These are phyloP conservation scores for Quadroppia sp. DNA, from an alignment of 2,888 invertebrate species.

Conservation along the genomic window DNA sequence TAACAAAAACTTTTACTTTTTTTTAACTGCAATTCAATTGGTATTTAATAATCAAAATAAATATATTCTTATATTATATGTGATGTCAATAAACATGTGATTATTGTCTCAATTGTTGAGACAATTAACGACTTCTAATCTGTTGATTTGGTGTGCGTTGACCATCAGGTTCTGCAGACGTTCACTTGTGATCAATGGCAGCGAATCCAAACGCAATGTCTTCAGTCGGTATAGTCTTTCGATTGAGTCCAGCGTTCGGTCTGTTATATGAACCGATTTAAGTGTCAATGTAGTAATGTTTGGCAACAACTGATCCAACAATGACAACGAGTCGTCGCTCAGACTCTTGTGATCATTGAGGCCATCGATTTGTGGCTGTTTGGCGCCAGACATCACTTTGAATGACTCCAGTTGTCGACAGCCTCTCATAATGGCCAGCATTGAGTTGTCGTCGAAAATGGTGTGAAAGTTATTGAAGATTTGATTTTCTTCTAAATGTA, in stretches of 20 bases:
- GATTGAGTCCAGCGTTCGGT: conserved; percentile 30
- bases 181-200: background rate
- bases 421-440: conserved; percentile 30
- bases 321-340: conserved; percentile 34
- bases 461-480: background rate
- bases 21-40: background rate
- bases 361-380: background rate
- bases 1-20: no score
- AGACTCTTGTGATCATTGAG: background rate
- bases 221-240: conserved; percentile 10
- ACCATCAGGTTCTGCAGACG: background rate
- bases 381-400: background rate
- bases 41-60: background rate
- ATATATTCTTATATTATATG: background rate
- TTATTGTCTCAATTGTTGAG: background rate
- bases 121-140: conserved; percentile 14
- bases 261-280: conserved; percentile 18
- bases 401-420: conserved; percentile 23
- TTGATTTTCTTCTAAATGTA: conserved; percentile 21
- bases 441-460: conserved; percentile 35
- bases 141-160: conserved; percentile 8
- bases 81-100: background rate
- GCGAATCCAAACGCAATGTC: conserved; percentile 33
- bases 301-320: conserved; percentile 25
- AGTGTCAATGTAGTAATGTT: conserved; percentile 17